Conservation (phyloP, 2,797 vertebrate genomes). For the Pipistrellus kuhlii region DNA sequence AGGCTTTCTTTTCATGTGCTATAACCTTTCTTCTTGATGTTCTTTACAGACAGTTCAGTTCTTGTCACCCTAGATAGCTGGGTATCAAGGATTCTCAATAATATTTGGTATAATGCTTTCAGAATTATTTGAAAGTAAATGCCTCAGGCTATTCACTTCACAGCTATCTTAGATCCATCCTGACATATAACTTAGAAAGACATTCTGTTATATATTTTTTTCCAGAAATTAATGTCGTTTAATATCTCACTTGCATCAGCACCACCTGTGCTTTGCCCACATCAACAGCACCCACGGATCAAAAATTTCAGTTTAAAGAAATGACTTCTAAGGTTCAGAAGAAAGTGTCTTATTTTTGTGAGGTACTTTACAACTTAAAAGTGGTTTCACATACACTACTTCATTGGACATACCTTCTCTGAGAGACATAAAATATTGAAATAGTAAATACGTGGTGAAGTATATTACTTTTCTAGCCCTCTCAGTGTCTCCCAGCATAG, state of each 20-base stretch:
- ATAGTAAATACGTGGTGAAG: constrained; percentile 11
- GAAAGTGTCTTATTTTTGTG: constrained; percentile 42
- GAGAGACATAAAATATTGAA: constrained; percentile 50
- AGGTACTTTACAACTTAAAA: constrained; percentile 48
- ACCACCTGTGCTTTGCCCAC: constrained; percentile 9
- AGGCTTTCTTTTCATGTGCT: constrained; percentile 39
- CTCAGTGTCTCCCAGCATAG: background rate
- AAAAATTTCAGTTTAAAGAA: constrained; percentile 62
- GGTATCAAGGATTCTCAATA: constrained; percentile 61
- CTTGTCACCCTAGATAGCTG: constrained; percentile 47
- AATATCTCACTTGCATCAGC: constrained; percentile 63
- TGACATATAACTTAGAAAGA: constrained; percentile 73
- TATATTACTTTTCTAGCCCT: background rate
- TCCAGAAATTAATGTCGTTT: constrained; percentile 71
- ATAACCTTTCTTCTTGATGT: constrained; percentile 53
- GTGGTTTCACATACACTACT: background rate
- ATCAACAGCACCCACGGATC: constrained; percentile 5
- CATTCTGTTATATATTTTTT: constrained; percentile 68
- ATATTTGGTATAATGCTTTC: constrained; percentile 60
- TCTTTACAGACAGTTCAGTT: constrained; percentile 30
- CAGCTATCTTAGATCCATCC: constrained; percentile 64
- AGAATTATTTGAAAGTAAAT: constrained; percentile 64
- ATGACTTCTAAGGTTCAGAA: constrained; percentile 46
- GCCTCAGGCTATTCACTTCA: constrained; percentile 74
- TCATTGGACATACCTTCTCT: background rate